Base-by-base conservation (phyloP, 1,140 invertebrate species). In the Apolygus lucorum region DNA sequence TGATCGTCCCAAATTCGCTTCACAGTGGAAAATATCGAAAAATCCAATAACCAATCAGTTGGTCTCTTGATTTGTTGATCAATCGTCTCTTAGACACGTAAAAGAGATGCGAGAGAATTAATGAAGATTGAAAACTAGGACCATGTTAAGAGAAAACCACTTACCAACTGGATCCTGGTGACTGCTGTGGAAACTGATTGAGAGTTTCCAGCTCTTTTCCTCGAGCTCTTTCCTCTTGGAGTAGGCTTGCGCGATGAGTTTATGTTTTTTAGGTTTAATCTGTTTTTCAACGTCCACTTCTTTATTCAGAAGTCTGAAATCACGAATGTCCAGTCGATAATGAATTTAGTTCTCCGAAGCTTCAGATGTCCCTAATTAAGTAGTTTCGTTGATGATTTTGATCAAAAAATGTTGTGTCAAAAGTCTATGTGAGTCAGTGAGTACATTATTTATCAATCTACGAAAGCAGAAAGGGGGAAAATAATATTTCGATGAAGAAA, bases 221-320 rank as follows among this genome's bases (percentile, higher is more conserved):
- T 66, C 54, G 68, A 95, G 87, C 69, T 90, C 88, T 75, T 91
- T 89, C n/a, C 92, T 83, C 71, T 93, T 91, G 0, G 90, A 88
- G 84, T 92, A 96, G 1, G 91, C 92, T 77, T 92, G 87, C 11
- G 92, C 90, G 66, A 97, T 95, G 25, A 96, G 86, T 79, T 93
- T 91, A 78, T 96, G 92, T 75, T 95, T 94, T 75, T 90, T 90
- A 71, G 90, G 79, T 78, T 87, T 88, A 71, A 89, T 86, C 27
- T 52, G 65, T 14, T 25, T 42, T 72, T 89, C 85, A 1, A 85
- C 80, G 72, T 90, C 87, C 24, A 77, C 79, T 22, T 73, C 77
- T 69, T 71, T 70, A 25, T 71, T 74, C 8, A 70, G 68, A 25
- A 71, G 28, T 67, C 72, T 73, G 68, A 26, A 73, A 34, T 63